Conservation (phyloP, 2,888 invertebrate species). For the Dastarcus helophoroides region DNA sequence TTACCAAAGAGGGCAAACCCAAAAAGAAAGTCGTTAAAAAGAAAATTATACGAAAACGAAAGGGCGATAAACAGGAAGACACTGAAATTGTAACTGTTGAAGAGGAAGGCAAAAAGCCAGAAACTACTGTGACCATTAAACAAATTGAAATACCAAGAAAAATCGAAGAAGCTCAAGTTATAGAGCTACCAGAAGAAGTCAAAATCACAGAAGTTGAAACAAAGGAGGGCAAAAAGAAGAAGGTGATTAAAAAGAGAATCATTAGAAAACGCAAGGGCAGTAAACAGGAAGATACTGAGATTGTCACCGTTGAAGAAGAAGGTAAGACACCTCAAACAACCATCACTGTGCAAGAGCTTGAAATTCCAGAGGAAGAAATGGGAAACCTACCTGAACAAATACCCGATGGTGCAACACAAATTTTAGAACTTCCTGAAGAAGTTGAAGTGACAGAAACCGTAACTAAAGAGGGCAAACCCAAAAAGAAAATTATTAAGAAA, state of each 20-base stretch:
- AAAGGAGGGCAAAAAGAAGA: constrained; percentile 25
- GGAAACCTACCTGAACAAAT: no score
- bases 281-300: constrained; percentile 34
- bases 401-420: constrained; percentile 8
- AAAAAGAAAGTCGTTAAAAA: constrained; percentile 28
- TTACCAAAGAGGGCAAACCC: constrained; percentile 20
- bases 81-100: constrained; percentile 27
- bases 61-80: constrained; percentile 30
- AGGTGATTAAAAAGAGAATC: constrained; percentile 21
- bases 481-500: constrained; percentile 28
- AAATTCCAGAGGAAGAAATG: constrained; percentile 16
- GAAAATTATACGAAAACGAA: constrained; percentile 30
- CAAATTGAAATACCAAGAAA: constrained; percentile 20
- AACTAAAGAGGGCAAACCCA: constrained; percentile 19
- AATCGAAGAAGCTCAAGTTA: constrained; percentile 22
- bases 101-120: constrained; percentile 23
- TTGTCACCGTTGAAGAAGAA: constrained; percentile 35
- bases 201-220: constrained; percentile 23
- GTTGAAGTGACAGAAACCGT: constrained; percentile 30
- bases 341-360: constrained; percentile 20
- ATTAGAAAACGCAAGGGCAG: constrained; percentile 24
- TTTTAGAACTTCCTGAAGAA: constrained; percentile 19
- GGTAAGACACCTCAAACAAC: constrained; percentile 26
- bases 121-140: constrained; percentile 23
- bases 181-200: constrained; percentile 22